Evolutionary conservation across 2,888 invertebrate genomes (phyloP), one percentile per base, ranked within the genome.

Genomic region (Caenorhabditis sp.): DNA sequence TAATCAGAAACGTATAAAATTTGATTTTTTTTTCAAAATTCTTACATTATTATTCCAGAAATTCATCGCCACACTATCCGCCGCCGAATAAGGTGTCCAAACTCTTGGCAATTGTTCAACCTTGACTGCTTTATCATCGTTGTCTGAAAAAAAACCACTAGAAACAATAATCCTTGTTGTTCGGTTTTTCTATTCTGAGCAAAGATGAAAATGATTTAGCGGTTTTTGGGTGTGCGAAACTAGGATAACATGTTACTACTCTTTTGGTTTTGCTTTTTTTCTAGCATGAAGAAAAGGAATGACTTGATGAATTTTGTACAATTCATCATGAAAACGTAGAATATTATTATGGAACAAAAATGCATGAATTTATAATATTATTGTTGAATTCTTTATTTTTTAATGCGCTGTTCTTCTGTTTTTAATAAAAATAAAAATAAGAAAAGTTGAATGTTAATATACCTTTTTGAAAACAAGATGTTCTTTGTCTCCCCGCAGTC

Each of bases 401-500:
- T 8, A 8, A 14, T 17, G 43, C 17, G 43, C 43, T 12, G 43
- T 12, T 43, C 7, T 17, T 12, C 14, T 43, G 5, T 50, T 20
- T 53, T 53, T 21, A 21, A 53, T 21, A 53, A 53, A 53, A 20
- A 53, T 21, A 21, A 31, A 5, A 10, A n/a, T 8, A 8, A 50
- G n/a, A n/a, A n/a, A n/a, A n/a, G n/a, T n/a, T n/a, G n/a, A n/a
- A n/a, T n/a, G n/a, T n/a, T 20, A 3, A 50, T 17, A 20, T 7
- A 56, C 56, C 56, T 56, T 56, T 56, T 17, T 31, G 64, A 54
- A 72, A 72, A 60, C 64, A 61, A 54, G 72, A 64, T 61, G 72
- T 72, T 66, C 72, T 50, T 38, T 72, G 64, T 43, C 17, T 64
- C 58, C 63, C 61, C 3, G 72, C 72, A 49, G 72, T 67, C 67